phyloP scores from a whole-genome alignment of 1,140 invertebrate genomes.

The Spodoptera litura region DNA sequence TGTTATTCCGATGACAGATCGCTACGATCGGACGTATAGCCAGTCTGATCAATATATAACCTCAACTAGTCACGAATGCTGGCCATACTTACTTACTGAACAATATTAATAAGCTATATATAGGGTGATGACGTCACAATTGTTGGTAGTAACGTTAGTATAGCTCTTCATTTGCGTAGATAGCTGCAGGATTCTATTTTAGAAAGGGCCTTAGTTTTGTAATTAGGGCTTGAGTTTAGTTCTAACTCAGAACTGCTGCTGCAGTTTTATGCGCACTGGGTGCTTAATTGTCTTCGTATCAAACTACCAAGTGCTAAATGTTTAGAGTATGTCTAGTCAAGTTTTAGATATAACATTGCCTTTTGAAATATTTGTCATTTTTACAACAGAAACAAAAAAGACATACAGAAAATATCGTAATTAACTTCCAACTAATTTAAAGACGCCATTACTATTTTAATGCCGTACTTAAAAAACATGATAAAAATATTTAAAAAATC shows the following conservation, averaged over 20 bases:
- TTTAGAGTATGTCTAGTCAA: too few species aligned
- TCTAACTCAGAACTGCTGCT: too few species aligned
- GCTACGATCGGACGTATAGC: slow-evolving; percentile 41
- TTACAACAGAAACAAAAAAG: too few species aligned
- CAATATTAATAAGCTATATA: slow-evolving; percentile 24
- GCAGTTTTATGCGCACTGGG: too few species aligned
- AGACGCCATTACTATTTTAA: too few species aligned
- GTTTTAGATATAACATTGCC: too few species aligned
- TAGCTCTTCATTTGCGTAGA: neutral
- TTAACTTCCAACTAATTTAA: too few species aligned
- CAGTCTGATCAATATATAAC: slow-evolving; percentile 33
- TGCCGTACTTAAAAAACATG: neutral
- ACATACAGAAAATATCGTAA: too few species aligned
- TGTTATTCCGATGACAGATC: slow-evolving; percentile 62
- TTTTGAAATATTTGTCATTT: too few species aligned
- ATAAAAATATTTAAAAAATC: slow-evolving; percentile 10
- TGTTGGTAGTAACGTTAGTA: neutral
- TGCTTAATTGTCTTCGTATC: too few species aligned
- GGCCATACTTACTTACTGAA: slow-evolving; percentile 26
- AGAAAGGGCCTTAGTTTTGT: neutral
- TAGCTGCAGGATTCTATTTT: neutral
- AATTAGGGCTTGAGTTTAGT: too few species aligned
- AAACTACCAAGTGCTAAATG: too few species aligned
- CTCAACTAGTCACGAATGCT: slow-evolving; percentile 41
- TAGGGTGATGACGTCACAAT: slow-evolving; percentile 34